Conservation (phyloP, 2,888 invertebrate genomes). For the Lasioglossum vierecki region DNA sequence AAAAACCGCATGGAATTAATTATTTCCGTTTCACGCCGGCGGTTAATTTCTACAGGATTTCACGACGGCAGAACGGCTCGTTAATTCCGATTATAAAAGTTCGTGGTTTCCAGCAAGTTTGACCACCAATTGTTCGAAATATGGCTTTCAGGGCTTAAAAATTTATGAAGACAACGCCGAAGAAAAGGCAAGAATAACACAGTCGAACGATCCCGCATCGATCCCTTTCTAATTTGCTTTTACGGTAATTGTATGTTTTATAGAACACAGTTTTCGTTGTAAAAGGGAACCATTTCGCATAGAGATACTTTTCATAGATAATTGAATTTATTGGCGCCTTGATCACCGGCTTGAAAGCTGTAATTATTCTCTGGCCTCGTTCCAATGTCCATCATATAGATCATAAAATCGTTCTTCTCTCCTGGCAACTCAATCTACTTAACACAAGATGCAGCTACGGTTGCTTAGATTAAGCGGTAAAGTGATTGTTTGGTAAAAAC, state of each 20-base stretch:
- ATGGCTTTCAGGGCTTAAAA: constrained; percentile 20
- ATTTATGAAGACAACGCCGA: constrained; percentile 32
- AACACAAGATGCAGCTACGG: neutral
- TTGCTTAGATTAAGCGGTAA: neutral
- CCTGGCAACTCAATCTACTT: neutral
- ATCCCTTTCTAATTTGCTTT: constrained; percentile 34
- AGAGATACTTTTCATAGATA: constrained; percentile 9
- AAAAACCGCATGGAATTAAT: constrained; percentile 15
- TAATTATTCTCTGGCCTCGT: neutral
- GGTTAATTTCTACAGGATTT: constrained; percentile 6
- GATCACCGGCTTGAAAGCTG: neutral
- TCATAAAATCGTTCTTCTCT: neutral
- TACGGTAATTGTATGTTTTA: constrained; percentile 24
- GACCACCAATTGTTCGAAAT: neutral
- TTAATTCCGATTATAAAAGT: constrained; percentile 52
- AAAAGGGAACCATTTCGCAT: neutral
- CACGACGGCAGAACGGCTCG: constrained; percentile 39
- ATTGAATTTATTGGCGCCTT: neutral
- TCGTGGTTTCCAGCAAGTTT: neutral
- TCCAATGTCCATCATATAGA: neutral
- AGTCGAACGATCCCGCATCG: constrained; percentile 6
- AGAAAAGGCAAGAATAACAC: constrained; percentile 37
- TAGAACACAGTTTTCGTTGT: neutral
- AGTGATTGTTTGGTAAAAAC: neutral
- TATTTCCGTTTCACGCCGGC: neutral